phyloP scores from a whole-genome alignment of 1,140 invertebrate species.

The Zaprionus kolodkinae region DNA sequence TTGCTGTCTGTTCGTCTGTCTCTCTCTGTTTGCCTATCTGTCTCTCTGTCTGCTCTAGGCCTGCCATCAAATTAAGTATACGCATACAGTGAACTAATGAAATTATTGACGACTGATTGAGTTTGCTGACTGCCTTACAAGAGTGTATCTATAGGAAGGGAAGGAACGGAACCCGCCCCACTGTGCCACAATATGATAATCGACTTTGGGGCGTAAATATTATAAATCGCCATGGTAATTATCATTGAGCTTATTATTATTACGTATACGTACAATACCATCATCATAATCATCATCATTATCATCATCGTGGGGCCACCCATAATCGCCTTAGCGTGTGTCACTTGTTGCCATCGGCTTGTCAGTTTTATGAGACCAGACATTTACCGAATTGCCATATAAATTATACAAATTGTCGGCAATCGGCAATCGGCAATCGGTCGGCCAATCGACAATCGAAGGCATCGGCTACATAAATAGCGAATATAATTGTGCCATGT shows the following conservation, averaged over 20 bases:
- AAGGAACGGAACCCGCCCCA: background rate
- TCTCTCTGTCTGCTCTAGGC: constrained; percentile 12
- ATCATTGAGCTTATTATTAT: constrained; percentile 31
- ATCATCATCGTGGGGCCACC: background rate
- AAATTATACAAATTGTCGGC: constrained; percentile 65
- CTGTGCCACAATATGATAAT: constrained; percentile 25
- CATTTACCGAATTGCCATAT: constrained; percentile 70
- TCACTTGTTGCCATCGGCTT: constrained; percentile 42
- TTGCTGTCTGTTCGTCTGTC: constrained; percentile 1
- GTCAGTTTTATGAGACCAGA: constrained; percentile 51
- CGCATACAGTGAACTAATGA: constrained; percentile 74
- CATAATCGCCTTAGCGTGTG: constrained; percentile 11
- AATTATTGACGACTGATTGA: constrained; percentile 73
- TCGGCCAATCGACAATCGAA: background rate
- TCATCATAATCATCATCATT: background rate
- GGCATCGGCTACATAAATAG: constrained; percentile 25
- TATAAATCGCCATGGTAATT: constrained; percentile 48
- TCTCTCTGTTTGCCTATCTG: background rate
- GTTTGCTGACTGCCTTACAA: constrained; percentile 35
- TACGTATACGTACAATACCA: background rate
- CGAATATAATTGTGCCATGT: constrained; percentile 42
- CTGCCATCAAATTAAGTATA: constrained; percentile 61
- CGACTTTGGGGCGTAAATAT: constrained; percentile 47
- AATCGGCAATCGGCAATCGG: background rate
- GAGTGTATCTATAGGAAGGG: background rate